Base-by-base conservation (phyloP, 2,797 vertebrate species). In the Mus minutoides region DNA sequence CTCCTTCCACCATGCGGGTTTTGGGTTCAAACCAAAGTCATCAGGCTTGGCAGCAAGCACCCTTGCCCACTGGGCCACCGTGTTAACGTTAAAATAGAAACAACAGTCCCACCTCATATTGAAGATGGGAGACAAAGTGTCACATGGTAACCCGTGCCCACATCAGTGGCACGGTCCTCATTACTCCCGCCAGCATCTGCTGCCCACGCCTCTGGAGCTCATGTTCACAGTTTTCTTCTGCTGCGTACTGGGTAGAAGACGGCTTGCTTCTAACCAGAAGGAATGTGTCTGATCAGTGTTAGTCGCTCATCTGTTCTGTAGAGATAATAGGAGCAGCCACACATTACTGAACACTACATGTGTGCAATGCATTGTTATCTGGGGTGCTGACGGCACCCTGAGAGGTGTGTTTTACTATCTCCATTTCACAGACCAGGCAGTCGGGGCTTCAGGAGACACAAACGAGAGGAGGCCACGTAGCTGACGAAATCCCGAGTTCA, bases 291-390 rank as follows among this genome's bases (percentile, higher is more conserved):
- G 17, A 40, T 49, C 46, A n/a, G 17, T 78, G 67, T 56, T 87
- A 60, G n/a, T 24, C 78, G 14, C 84, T 91, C 49, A 0, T 82
- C 73, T 95, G 84, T n/a, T 92, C 94, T 82, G 13, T n/a, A 58
- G 73, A 84, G 92, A 88, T 90, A 49, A 92, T 11, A 46, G 87
- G 94, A 92, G 49, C 4, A 79, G 54, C 58, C 12, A 3, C 13
- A 75, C 37, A 1, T 19, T 43, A 40, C 5, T 22, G 79, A 89
- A 62, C 16, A 46, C 43, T 71, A 6, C 0, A 1, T 34, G 29
- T 34, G 29, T 13, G 22, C 17, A 24, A 16, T 26, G 2, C 6
- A 9, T 21, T 19, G 40, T 43, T 49, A 26, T 67, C 78, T 78
- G 29, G 60, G 21, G 17, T 79, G 52, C 13, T 83, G 43, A 16